Conservation (phyloP, 92 coral and sea anemone genomes). For the Anthopleura xanthogrammica region DNA sequence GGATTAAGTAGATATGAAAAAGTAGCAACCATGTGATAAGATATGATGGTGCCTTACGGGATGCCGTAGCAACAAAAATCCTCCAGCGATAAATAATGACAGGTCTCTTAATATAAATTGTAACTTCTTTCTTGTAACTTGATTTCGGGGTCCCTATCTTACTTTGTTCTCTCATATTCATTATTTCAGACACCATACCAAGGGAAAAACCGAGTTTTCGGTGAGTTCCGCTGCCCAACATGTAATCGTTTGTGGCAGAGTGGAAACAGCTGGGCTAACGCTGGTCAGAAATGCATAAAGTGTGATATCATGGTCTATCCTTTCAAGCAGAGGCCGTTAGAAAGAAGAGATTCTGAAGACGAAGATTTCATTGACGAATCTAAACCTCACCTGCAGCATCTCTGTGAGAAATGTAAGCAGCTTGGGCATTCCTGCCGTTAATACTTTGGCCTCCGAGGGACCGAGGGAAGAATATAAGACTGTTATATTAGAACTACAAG, state of each 20-base stretch:
- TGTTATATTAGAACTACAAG: no score
- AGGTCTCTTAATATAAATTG: neutral
- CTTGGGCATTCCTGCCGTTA: conserved; percentile 69
- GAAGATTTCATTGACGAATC: conserved; percentile 39
- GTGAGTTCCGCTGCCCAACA: conserved; percentile 64
- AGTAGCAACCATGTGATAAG: no score
- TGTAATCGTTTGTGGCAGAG: conserved; percentile 84
- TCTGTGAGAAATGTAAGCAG: conserved; percentile 76
- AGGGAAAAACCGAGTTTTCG: conserved; percentile 70
- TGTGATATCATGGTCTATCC: conserved; percentile 67
- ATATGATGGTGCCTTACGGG: no score
- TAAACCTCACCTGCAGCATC: conserved; percentile 61
- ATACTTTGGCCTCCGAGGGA: no score
- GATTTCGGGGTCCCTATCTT: neutral
- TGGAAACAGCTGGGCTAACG: conserved; percentile 81
- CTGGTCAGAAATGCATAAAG: conserved; percentile 62
- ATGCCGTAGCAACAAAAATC: no score
- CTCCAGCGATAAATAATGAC: no score
- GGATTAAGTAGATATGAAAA: no score
- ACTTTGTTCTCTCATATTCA: neutral
- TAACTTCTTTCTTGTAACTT: neutral
- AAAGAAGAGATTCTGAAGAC: conserved; percentile 75
- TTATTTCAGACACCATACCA: conserved; percentile 69
- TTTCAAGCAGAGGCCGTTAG: conserved; percentile 68
- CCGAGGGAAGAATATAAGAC: no score